Evolutionary conservation across 2,113 vertebrate species (phyloP), one percentile per base, ranked within the genome.

Genomic region (Carettochelys insculpta): DNA sequence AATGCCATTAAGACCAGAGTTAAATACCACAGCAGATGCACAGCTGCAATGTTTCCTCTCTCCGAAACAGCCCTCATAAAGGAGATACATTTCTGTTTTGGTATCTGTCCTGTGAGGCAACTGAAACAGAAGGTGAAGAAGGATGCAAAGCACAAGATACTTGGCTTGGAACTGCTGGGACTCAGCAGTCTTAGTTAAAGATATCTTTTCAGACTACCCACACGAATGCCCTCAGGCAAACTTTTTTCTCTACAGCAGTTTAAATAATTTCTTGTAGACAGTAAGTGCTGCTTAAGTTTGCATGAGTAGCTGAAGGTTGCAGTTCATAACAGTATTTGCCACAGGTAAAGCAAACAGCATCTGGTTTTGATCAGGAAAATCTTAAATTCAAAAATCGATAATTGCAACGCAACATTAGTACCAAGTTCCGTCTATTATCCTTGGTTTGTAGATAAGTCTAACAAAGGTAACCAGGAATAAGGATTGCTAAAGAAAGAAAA

Each of bases 291-390:
- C 71, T 93, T 68, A 2, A 0, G 22, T 8, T 73, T 89, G 43
- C 73, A 20, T 92, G 52, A 82, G 92, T 80, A 92, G 43, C 51
- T 83, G n/a, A 43, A 43, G 52, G 14, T 73, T 94, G 83, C 89
- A 83, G 27, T 90, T 96, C 8, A 3, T 17, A 0, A 0, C 68
- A n/a, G 43, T 88, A 90, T 91, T 92, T 92, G 20, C 19, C 87
- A 3, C 7, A 79, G 51, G 65, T 87, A 96, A 93, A 41, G 8
- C 56, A 94, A 92, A 92, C 50, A 77, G 92, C 41, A 38, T 88
- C 76, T 80, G 34, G 13, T 61, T 29, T 90, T 90, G 78, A 78
- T 29, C 86, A 82, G 85, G 48, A 89, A 90, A 94, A 76, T 85
- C 51, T 25, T 65, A 19, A 78, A 85, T 88, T 94, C 47, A 0